These are phyloP conservation scores for Arvicanthis niloticus DNA, from an alignment of 2,113 vertebrate species.

Conservation along the genomic window DNA sequence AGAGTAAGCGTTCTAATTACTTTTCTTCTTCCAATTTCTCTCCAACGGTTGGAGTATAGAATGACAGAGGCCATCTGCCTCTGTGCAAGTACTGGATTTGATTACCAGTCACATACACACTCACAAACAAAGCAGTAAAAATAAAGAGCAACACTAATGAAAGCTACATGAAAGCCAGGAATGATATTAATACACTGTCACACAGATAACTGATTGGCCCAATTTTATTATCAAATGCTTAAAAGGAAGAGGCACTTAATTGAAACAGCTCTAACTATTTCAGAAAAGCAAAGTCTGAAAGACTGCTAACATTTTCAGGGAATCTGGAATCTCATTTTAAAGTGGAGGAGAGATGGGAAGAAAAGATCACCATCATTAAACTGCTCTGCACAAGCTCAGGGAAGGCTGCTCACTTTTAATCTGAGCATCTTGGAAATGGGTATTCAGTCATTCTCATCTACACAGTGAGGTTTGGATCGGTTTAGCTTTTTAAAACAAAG, in stretches of 20 bases:
- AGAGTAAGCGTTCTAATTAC: background rate
- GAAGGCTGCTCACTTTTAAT: background rate
- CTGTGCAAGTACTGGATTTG: background rate
- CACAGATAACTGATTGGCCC: background rate
- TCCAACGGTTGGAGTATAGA: background rate
- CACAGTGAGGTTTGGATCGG: no score
- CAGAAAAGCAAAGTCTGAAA: constrained; percentile 17
- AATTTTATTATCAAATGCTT: constrained; percentile 53
- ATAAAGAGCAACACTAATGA: background rate
- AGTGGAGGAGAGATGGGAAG: background rate
- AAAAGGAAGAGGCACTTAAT: background rate
- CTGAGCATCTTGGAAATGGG: background rate
- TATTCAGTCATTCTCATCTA: background rate
- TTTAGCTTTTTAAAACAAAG: background rate
- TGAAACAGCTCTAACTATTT: background rate
- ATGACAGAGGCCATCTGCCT: background rate
- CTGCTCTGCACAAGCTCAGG: background rate
- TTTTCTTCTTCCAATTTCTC: constrained; percentile 32
- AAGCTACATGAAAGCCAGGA: constrained; percentile 6
- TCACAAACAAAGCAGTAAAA: constrained; percentile 4
- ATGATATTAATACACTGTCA: constrained; percentile 27
- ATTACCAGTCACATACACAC: background rate
- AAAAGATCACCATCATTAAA: background rate
- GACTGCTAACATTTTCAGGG: constrained; percentile 41
- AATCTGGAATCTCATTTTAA: background rate